Base-by-base conservation (phyloP, 35 echinoderm and acorn worm species). In the Holothuria glaberrima region DNA sequence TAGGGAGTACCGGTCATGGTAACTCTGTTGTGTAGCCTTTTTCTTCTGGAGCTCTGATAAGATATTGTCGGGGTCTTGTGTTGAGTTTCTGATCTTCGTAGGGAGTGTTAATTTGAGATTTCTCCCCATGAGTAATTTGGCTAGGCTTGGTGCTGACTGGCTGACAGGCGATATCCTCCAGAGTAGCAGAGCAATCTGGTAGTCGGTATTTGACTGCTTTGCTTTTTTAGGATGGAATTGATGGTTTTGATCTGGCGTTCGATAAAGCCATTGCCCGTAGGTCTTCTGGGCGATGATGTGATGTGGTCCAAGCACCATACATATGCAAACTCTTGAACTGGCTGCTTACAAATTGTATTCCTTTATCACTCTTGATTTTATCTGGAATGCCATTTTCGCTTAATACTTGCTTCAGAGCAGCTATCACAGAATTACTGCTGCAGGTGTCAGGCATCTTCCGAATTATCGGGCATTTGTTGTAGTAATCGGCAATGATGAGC, bases 301-400 rank as follows among this genome's bases (percentile, higher is more conserved):
- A 75, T 65, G 28, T 86, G 80, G 9, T 92, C 66, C 59, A 91
- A 91, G 34, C 68, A 30, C 38, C 71, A 94, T 57, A 36, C 38
- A 22, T 66, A 18, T 71, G 81, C 33, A 61, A 94, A 91, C 18
- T 70, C 54, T 41, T 41, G 36, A 41, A 41, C 7, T 41, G 36
- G 36, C 36, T 41, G 36, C 29, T 56, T 90, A 41, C 68, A 59
- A 90, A 92, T 24, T 92, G 90, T n/a, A 81, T 66, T 58, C 65
- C 82, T 56, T 92, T 92, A 54, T 92, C 81, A 1, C 57, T 59
- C 4, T 86, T 24, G 3, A 86, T 18, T 21, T 48, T 86, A 5
- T 76, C 80, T 58, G 82, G 80, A 71, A 86, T 86, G 9, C 90
- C 90, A 69, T 86, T 66, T 72, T 80, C 48, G 17, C 71, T 50